Conservation (phyloP, 2,113 vertebrate genomes). For the Ramphastos sulfuratus region DNA sequence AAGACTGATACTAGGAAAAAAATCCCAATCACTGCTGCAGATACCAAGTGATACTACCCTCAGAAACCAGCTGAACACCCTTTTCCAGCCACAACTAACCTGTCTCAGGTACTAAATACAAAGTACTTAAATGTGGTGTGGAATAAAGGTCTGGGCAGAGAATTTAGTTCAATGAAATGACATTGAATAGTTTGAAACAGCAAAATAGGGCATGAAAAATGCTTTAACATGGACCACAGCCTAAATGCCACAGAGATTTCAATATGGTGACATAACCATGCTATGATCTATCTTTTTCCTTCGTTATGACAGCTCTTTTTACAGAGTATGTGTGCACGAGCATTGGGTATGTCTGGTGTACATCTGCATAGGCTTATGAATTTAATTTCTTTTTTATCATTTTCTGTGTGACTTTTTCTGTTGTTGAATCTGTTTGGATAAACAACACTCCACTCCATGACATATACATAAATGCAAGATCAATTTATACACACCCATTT, state of each 20-base stretch:
- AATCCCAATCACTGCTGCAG: background rate
- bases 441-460: constrained; percentile 60
- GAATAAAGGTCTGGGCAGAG: background rate
- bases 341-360: background rate
- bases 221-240: background rate
- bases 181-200: background rate
- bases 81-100: background rate
- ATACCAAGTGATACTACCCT: background rate
- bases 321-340: background rate
- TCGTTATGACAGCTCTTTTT: background rate
- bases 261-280: constrained; percentile 43
- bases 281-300: background rate
- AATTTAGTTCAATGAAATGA: background rate
- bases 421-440: constrained; percentile 59
- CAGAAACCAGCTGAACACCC: background rate
- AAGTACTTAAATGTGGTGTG: background rate
- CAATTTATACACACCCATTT: background rate
- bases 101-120: background rate
- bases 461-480: constrained; percentile 18
- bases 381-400: background rate
- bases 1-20: background rate
- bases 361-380: background rate
- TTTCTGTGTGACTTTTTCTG: background rate
- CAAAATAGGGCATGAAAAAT: background rate
- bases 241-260: constrained; percentile 11